A percentile compares a stretch with the other conserved stretches of the same genome.
Conservation (phyloP, 2,888 invertebrate species). For the Xestia rhomboidea region DNA sequence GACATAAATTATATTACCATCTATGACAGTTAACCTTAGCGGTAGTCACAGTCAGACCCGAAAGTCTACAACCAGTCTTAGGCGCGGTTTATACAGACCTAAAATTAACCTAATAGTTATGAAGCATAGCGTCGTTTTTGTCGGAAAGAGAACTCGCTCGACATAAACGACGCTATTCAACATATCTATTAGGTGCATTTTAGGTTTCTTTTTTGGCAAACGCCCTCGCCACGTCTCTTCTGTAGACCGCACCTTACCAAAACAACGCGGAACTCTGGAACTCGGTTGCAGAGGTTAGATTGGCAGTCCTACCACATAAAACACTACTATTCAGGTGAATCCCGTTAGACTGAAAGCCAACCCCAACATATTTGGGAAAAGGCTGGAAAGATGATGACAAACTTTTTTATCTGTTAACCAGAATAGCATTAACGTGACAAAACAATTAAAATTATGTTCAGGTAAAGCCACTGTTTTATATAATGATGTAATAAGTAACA, state of each 20-base stretch:
- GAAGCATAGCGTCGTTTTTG: too few relatives aligned
- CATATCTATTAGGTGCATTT: too few relatives aligned
- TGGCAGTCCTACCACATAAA: background rate
- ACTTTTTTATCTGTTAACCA: too few relatives aligned
- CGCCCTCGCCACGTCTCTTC: too few relatives aligned
- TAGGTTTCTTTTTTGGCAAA: too few relatives aligned
- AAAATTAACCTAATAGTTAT: too few relatives aligned
- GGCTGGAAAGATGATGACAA: background rate
- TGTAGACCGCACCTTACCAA: background rate
- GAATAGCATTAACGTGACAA: background rate
- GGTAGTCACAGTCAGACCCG: background rate
- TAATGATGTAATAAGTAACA: constrained; percentile 1
- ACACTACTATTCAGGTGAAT: background rate
- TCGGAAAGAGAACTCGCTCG: too few relatives aligned
- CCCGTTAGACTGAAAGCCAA: background rate
- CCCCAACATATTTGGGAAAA: background rate
- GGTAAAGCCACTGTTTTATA: background rate
- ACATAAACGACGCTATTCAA: too few relatives aligned
- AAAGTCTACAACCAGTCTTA: background rate
- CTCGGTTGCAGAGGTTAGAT: background rate
- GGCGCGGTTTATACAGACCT: too few relatives aligned
- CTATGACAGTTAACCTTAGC: background rate
- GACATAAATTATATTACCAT: background rate
- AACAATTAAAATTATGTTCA: background rate
- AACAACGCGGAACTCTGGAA: background rate